Evolutionary conservation across 1,140 invertebrate species (phyloP), one percentile per base, ranked within the genome.

Genomic region (Pseudomyrmex pallidus): DNA sequence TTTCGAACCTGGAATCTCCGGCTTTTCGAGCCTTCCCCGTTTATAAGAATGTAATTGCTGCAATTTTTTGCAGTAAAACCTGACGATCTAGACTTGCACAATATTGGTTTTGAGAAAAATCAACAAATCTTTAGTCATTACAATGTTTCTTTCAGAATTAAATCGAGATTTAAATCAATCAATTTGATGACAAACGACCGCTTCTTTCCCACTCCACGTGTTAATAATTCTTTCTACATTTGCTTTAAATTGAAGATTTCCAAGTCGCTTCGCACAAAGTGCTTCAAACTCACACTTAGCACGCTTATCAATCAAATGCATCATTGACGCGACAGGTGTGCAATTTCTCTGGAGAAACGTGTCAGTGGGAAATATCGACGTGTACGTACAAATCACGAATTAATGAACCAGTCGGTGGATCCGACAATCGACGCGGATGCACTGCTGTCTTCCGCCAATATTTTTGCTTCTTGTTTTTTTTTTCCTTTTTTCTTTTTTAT

Each of bases 381-480:
- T 56, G 48, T n/a, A 12, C 52, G 76, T 66, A 63, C 61, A 73
- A 73, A 85, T 85, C 61, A 46, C 70, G 77, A 85, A 57, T 85
- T 73, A 84, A 85, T 85, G 61, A 85, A 85, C 35, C 68, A 25
- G 17, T 4, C 13, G 22, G 46, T 48, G 48, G 61, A 64, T 2
- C 2, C 46, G 56, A n/a, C 62, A 66, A 44, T 74, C 50, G 66
- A 25, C 61, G 15, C 4, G 25, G 35, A 50, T 74, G 72, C 56
- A 57, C 35, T 7, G 56, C 44, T 48, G 67, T 64, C 68, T 64
- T 64, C 63, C 77, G 78, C 20, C 57, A 70, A 85, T 77, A 82
- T 85, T 83, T 82, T 82, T 74, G 25, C 35, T 17, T 15, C 68
- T 17, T 22, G 12, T 78, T 17, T 22, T 1, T 17, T 68, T 68